These are phyloP conservation scores for Thaleichthys pacificus DNA, from an alignment of 2,797 vertebrate species.

Conservation along the genomic window DNA sequence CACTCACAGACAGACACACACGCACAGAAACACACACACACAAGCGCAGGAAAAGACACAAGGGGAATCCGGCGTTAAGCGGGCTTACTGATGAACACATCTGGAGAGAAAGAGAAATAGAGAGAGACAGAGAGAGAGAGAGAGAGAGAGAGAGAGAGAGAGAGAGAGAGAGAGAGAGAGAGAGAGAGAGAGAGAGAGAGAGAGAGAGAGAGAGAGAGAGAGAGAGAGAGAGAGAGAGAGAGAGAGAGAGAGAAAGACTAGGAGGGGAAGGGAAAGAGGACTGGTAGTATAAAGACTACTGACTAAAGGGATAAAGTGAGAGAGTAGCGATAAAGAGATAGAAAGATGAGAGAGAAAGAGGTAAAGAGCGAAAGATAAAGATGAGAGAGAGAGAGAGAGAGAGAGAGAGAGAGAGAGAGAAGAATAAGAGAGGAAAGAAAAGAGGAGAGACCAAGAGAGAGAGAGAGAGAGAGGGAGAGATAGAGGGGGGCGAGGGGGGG, in stretches of 20 bases:
- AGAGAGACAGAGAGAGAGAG: constrained; percentile 18
- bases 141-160: constrained; percentile 56
- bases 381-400: no score
- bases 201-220: constrained; percentile 53
- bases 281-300: constrained; percentile 30
- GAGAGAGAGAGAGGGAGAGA: constrained; percentile 14
- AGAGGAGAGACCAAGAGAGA: no score
- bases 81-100: constrained; percentile 96
- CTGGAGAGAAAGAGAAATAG: constrained; percentile 72
- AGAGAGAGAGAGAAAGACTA: constrained; percentile 12
- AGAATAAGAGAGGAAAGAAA: no score
- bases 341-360: constrained; percentile 15
- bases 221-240: constrained; percentile 37
- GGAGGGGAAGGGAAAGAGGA: constrained; percentile 19
- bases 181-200: constrained; percentile 58
- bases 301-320: constrained; percentile 22
- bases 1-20: not conserved
- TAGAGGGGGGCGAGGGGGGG: constrained; percentile 1
- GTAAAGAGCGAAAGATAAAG: not conserved
- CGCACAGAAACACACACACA: constrained; percentile 40
- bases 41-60: constrained; percentile 79
- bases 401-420: no score
- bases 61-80: constrained; percentile 88
- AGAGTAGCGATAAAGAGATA: constrained; percentile 14
- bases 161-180: constrained; percentile 24